Evolutionary conservation across 2,797 vertebrate species (phyloP).

Genomic region (Anguilla pacifica): DNA sequence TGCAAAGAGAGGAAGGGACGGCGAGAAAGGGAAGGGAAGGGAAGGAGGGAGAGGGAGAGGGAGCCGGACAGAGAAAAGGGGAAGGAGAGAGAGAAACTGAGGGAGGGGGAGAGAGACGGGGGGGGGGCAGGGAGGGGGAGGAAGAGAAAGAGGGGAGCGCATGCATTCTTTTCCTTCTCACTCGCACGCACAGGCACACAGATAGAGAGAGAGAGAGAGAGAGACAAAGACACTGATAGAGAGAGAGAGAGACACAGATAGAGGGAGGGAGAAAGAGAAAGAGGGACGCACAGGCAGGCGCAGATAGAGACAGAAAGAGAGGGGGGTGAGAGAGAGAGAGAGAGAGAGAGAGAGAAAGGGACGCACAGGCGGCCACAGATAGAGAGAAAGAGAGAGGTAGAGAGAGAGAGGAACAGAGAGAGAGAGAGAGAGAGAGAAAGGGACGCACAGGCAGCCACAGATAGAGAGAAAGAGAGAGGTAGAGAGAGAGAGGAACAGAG

Average conservation of each 20-base stretch:
- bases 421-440: neutral
- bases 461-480: slow-evolving; percentile 19
- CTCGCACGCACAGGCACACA: neutral
- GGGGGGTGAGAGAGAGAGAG: neutral
- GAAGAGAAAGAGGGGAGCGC: neutral
- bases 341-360: too few relatives aligned
- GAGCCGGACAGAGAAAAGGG: too few relatives aligned
- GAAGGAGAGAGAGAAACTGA: neutral
- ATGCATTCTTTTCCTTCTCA: neutral
- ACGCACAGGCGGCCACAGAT: neutral
- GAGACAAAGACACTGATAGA: neutral
- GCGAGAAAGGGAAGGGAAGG: too few relatives aligned
- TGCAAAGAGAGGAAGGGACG: too few relatives aligned
- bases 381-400: too few relatives aligned
- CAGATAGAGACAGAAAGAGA: neutral
- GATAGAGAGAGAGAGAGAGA: neutral
- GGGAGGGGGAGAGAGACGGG: neutral
- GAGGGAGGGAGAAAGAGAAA: neutral
- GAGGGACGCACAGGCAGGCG: too few relatives aligned
- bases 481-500: neutral
- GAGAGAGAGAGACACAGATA: slow-evolving; percentile 23
- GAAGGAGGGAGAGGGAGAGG: too few relatives aligned
- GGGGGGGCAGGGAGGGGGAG: too few relatives aligned
- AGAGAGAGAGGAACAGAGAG: neutral
- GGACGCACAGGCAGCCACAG: too few relatives aligned